These are phyloP conservation scores for Cyphomyrus discorhynchus DNA, from an alignment of 2,113 vertebrate genomes.

Conservation along the genomic window DNA sequence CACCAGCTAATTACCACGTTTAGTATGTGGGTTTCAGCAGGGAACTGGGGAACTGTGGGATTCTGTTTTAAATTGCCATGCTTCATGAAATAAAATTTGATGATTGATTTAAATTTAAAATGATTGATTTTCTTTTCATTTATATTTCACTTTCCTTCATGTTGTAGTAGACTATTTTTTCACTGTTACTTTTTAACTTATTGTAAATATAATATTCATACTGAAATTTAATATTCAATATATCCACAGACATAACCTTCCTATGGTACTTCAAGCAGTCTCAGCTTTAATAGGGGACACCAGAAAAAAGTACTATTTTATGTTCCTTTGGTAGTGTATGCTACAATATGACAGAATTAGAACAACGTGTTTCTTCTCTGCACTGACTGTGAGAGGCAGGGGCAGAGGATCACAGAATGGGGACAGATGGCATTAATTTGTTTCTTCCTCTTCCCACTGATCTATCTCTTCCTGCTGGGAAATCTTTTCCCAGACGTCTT, in stretches of 20 bases:
- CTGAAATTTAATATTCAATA: neutral
- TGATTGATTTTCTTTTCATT: neutral
- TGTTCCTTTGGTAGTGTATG: neutral
- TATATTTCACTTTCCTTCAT: neutral
- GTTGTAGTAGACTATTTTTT: neutral
- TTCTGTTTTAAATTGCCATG: neutral
- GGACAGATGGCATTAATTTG: conserved; percentile 54
- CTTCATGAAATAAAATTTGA: neutral
- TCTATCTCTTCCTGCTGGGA: conserved; percentile 21
- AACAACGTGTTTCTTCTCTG: conserved; percentile 26
- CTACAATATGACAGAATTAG: conserved; percentile 32
- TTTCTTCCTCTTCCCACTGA: neutral
- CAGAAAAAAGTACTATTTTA: neutral
- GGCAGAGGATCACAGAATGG: conserved; percentile 57
- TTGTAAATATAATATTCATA: neutral
- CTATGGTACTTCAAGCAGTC: neutral
- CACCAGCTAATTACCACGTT: neutral
- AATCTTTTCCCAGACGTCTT: conserved; percentile 26
- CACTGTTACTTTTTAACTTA: neutral
- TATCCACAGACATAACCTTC: neutral
- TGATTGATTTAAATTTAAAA: neutral
- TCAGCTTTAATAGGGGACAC: neutral
- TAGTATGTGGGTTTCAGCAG: neutral
- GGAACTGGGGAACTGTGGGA: neutral
- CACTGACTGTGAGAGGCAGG: conserved; percentile 51